Conservation (phyloP, 2,888 invertebrate genomes). For the Drosophila kuntzei region DNA sequence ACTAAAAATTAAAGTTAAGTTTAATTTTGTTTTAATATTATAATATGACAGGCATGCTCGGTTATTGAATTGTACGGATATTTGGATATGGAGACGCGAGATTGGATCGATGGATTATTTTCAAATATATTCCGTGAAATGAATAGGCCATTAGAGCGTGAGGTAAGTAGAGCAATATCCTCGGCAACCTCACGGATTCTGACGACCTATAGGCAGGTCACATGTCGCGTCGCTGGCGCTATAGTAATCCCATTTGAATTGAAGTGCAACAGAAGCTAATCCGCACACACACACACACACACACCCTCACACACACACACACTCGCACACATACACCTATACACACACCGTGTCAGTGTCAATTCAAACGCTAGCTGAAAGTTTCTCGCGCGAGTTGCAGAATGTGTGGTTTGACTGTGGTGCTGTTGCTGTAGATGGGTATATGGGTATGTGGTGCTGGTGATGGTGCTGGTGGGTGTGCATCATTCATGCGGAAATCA, state of each 20-base stretch:
- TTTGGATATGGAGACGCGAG: constrained; percentile 93
- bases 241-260: constrained; percentile 54
- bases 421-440: not conserved
- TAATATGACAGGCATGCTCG: constrained; percentile 89
- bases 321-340: not conserved
- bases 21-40: not conserved
- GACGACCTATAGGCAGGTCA: constrained; percentile 21
- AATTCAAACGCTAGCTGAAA: constrained; percentile 29
- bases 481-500: constrained; percentile 69
- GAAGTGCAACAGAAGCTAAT: constrained; percentile 56
- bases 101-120: constrained; percentile 97
- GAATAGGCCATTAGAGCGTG: constrained; percentile 89
- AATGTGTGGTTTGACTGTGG: constrained; percentile 20
- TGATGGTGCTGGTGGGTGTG: constrained; percentile 11
- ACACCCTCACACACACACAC: constrained; percentile 2
- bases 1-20: not conserved
- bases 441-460: not conserved
- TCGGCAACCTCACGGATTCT: constrained; percentile 6
- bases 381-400: constrained; percentile 21
- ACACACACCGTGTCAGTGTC: constrained; percentile 35
- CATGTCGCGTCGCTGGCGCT: constrained; percentile 21
- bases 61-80: constrained; percentile 96
- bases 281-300: constrained; percentile 17
- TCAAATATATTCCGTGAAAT: constrained; percentile 96
- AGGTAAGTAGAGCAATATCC: constrained; percentile 75